Base-by-base conservation (phyloP, 2,797 vertebrate species). In the Manis pentadactyla region DNA sequence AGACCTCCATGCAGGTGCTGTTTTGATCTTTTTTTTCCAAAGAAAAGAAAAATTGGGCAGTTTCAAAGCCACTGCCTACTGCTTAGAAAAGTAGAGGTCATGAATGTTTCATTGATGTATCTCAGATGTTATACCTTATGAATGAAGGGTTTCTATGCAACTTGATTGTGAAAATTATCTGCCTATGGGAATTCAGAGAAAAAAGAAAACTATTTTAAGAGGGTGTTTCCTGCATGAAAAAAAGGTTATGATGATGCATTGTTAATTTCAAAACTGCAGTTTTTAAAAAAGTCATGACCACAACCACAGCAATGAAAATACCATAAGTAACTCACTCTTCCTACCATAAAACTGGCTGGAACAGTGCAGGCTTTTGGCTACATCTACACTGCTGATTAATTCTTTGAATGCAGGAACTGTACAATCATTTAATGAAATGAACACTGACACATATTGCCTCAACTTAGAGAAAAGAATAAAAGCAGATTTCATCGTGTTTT, bases 61-160 rank as follows among this genome's bases (percentile, higher is more conserved):
- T 83, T 90, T 71, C 59, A 90, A 92, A 84, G 34, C 25, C 9
- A 90, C 18, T 85, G 69, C 96, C 93, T 97, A 55, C 61, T 97
- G 77, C 92, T 95, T 90, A 91, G 81, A 96, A 82, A 98, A 93
- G 63, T 90, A 97, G 0, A 5, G 92, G 77, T 97, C 91, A 90
- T 97, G 97, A 97, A 97, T 87, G 59, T 97, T 98, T 98, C 98
- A 95, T 95, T 97, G 83, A 78, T 97, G 92, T 4, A 81, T 94
- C 94, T 98, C 95, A 97, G 96, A 96, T 21, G 83, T 64, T 91
- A 87, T 51, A 12, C 64, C 96, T 97, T 93, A 84, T 95, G 97
- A 68, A 97, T 93, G 96, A 98, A 94, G 15, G 2, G 59, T 98
- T 98, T 98, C 85, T 97, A 92, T 98, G 87, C 89, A 98, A 81